A percentile compares a stretch with the other conserved stretches of the same genome.
Evolutionary conservation across 2,797 vertebrate genomes (phyloP).

Genomic region (Pseudomugil tenellus): DNA sequence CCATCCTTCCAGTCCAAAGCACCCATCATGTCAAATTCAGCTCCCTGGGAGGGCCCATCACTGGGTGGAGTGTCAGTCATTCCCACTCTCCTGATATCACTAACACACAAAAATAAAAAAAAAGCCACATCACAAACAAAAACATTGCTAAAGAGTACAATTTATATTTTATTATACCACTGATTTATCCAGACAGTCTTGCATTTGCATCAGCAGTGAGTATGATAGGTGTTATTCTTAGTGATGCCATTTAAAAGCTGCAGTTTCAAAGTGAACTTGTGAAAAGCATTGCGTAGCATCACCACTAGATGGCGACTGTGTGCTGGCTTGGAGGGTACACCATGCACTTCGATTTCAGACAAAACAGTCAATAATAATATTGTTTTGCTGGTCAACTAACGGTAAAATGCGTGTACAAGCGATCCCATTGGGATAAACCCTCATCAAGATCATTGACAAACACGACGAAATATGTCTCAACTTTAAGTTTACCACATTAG

Average conservation of each 20-base stretch:
- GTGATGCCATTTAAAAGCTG: slow-evolving; percentile 30
- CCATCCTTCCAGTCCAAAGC: slow-evolving; percentile 89
- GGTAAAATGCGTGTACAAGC: slow-evolving; percentile 60
- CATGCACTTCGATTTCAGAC: slow-evolving; percentile 82
- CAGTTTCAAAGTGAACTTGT: slow-evolving; percentile 69
- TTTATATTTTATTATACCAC: not conserved
- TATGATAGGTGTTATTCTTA: not conserved
- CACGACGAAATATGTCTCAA: slow-evolving; percentile 61
- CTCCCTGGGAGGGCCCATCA: slow-evolving; percentile 80
- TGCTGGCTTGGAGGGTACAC: slow-evolving; percentile 70
- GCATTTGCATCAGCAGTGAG: not conserved
- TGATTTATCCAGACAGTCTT: not conserved
- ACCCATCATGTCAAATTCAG: slow-evolving; percentile 82
- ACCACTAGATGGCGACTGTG: slow-evolving; percentile 78
- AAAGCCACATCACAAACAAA: not conserved
- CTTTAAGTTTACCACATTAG: slow-evolving; percentile 82
- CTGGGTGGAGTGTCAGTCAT: slow-evolving; percentile 85
- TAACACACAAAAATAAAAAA: slow-evolving; percentile 44
- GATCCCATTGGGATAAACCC: slow-evolving; percentile 50
- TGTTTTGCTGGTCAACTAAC: slow-evolving; percentile 69
- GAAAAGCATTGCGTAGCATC: slow-evolving; percentile 59
- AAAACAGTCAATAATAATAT: slow-evolving; percentile 83
- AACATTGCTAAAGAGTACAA: not conserved
- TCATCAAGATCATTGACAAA: slow-evolving; percentile 54
- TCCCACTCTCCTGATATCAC: slow-evolving; percentile 60